Base-by-base conservation (phyloP, 2,888 invertebrate genomes). In the Nephrotoma guestfalica region DNA sequence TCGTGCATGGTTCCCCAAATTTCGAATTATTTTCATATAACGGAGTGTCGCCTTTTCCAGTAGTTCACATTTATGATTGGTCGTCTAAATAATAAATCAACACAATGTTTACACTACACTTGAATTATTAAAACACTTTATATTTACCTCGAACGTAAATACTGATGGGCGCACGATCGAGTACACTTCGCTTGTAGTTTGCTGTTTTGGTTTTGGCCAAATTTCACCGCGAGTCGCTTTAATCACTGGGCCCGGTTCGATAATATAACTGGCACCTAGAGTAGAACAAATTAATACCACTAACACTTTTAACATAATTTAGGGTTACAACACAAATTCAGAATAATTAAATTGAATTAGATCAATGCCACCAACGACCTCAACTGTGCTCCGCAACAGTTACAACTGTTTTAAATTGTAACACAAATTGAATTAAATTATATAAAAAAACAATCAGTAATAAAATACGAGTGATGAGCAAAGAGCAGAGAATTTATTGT, bases 141-240 rank as follows among this genome's bases (percentile, higher is more conserved):
- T 87, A 89, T 92, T 91, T 90, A 93, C 93, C 89, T 90, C 88
- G 88, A 94, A 92, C 87, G 91, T 88, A 89, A 95, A 94, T 86
- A 89, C 89, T 4, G 91, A 89, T 1, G 93, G 92, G 86, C 92
- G 89, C 15, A 94, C 89, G 87, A 92, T 89, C 88, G 92, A 92
- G 90, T 91, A 93, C 13, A 89, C 89, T 30, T 91, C 90, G 7
- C 90, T 89, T 88, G 92, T 91, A 83, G 90, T 89, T 90, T 94
- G 93, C 9, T 91, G 88, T 88, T 93, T 93, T 0, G 95, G 95
- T 89, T 93, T 92, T 0, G 96, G 96, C 95, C 96, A 96, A 6
- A 95, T 93, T 90, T 93, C 93, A 6, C 95, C 89, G 11, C 87
- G 45, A 0, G 89, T 88, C 7, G 88, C 88, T 43, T 88, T 88